phyloP scores from a whole-genome alignment of 37 sponge, comb jelly and placozoan species.

The Chondrosia reniformis region DNA sequence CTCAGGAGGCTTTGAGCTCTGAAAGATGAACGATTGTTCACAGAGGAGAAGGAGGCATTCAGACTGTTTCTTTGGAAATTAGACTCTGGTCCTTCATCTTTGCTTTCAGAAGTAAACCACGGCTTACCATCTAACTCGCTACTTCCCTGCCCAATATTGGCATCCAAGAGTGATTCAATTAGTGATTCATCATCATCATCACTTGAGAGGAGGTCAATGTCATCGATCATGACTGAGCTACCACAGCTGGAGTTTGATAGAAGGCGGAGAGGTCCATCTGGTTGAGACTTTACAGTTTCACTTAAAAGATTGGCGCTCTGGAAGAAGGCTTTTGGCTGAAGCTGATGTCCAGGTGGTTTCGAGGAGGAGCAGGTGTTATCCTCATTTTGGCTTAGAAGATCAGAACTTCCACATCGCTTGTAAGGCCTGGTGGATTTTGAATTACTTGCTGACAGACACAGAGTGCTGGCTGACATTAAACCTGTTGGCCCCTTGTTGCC shows the following conservation, averaged over 20 bases:
- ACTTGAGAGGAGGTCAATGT: not conserved
- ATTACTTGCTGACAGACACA: not conserved
- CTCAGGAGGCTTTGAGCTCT: not conserved
- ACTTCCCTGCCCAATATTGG: not conserved
- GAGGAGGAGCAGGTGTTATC: too few relatives aligned
- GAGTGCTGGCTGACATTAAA: too few relatives aligned
- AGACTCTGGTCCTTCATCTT: not conserved
- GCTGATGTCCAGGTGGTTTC: not conserved
- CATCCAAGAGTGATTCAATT: not conserved
- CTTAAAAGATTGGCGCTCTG: not conserved
- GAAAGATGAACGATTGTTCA: not conserved
- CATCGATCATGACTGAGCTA: slow-evolving; percentile 4
- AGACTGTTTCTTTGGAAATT: too few relatives aligned
- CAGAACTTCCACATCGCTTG: not conserved
- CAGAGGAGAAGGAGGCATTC: not conserved
- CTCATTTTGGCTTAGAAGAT: not conserved
- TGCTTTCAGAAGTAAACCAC: not conserved
- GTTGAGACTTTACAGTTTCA: not conserved
- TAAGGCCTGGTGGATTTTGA: not conserved
- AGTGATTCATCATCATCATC: not conserved
- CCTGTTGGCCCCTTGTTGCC: too few relatives aligned
- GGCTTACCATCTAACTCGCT: not conserved
- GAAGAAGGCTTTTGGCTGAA: too few relatives aligned
- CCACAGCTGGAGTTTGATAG: not conserved
- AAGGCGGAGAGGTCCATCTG: not conserved